Evolutionary conservation across 2,797 vertebrate species (phyloP).

Genomic region (Spinus pinus): DNA sequence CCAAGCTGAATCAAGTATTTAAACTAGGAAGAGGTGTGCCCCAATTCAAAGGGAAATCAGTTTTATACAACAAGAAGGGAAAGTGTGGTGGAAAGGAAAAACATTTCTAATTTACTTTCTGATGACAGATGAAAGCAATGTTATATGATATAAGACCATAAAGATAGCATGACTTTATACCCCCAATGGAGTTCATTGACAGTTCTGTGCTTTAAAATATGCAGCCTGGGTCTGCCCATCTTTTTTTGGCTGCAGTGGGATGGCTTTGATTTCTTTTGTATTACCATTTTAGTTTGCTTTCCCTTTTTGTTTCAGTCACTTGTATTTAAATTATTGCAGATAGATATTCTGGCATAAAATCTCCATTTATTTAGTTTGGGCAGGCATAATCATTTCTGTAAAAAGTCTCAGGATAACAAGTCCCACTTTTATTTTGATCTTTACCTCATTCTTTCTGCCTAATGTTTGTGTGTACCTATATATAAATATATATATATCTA

Average conservation of each 20-base stretch:
- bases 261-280: slow-evolving; percentile 35
- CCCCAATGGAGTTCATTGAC: not conserved
- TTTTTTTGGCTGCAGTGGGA: slow-evolving; percentile 1
- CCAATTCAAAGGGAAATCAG: not conserved
- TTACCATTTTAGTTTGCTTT: slow-evolving; percentile 43
- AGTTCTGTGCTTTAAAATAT: slow-evolving; percentile 26
- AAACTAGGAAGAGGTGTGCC: not conserved
- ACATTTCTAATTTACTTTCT: not conserved
- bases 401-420: not conserved
- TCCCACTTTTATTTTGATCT: not conserved
- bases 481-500: too few relatives aligned
- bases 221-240: slow-evolving; percentile 1
- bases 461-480: not conserved
- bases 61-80: not conserved
- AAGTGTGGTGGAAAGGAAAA: not conserved
- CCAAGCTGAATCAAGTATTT: not conserved
- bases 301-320: slow-evolving; percentile 35
- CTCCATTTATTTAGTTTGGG: slow-evolving; percentile 19
- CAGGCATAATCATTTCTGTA: not conserved
- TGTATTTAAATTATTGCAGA: slow-evolving; percentile 14
- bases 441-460: not conserved
- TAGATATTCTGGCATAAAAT: slow-evolving; percentile 25
- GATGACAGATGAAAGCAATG: slow-evolving; percentile 23
- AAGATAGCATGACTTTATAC: not conserved
- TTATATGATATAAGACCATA: not conserved